phyloP scores from a whole-genome alignment of 2,888 invertebrate genomes.

The Stegophylla sp. region DNA sequence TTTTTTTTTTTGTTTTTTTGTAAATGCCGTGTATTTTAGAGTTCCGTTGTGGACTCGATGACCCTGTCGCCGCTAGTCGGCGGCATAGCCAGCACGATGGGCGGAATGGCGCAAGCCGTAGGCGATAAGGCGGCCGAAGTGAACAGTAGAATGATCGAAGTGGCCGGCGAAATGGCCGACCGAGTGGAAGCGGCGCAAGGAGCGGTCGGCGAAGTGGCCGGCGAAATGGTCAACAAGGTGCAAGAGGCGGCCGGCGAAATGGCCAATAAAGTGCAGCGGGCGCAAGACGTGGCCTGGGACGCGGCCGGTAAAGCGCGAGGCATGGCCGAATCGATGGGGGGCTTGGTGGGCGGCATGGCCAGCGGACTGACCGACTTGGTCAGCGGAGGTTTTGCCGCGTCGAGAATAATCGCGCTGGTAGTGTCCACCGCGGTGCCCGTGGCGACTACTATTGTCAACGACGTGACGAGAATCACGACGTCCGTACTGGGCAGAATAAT shows the following conservation, averaged over 20 bases:
- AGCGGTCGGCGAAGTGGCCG: no score
- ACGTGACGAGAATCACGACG: not conserved
- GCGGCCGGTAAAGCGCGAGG: not conserved
- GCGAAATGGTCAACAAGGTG: no score
- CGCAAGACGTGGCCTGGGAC: not conserved
- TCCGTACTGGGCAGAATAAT: conserved; percentile 4
- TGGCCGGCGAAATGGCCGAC: no score
- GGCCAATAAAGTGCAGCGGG: not conserved
- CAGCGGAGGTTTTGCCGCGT: not conserved
- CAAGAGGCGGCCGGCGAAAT: not conserved
- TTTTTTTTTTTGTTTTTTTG: not conserved
- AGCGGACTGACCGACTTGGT: not conserved
- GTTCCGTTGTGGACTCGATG: not conserved
- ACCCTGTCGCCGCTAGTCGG: not conserved
- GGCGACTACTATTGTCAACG: not conserved
- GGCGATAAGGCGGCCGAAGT: not conserved
- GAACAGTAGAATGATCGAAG: not conserved
- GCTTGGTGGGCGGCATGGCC: not conserved
- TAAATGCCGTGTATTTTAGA: not conserved
- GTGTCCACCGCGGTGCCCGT: not conserved
- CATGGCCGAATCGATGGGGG: not conserved
- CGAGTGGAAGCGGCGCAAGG: no score
- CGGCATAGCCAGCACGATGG: not conserved
- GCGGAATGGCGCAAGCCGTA: not conserved
- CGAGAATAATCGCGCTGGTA: not conserved